A percentile compares a stretch with the other conserved stretches of the same genome.
Conservation (phyloP, 1,140 invertebrate genomes). For the Platyura marginata region DNA sequence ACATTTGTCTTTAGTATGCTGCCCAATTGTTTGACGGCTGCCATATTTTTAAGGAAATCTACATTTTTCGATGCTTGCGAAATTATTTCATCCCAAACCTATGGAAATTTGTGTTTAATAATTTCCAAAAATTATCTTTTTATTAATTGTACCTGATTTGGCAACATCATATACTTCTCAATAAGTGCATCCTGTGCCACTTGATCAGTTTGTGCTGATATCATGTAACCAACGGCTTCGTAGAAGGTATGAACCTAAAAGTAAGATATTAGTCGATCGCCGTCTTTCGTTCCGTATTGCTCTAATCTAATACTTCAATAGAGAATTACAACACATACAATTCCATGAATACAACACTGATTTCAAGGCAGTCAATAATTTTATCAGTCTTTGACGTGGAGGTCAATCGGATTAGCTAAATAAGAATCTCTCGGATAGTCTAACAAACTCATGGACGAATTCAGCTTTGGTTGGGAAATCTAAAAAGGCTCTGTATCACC, state of each 20-base stretch:
- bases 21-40: conserved; percentile 90
- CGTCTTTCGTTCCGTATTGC: background rate
- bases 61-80: conserved; percentile 93
- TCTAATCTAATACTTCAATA: too few relatives aligned
- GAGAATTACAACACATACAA: too few relatives aligned
- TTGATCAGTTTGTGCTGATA: conserved; percentile 83
- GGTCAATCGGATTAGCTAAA: too few relatives aligned
- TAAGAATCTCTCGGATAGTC: too few relatives aligned
- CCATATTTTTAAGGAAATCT: conserved; percentile 86
- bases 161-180: conserved; percentile 93
- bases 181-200: conserved; percentile 82
- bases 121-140: background rate
- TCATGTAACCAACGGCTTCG: conserved; percentile 99
- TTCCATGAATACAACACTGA: too few relatives aligned
- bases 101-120: background rate
- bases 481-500: too few relatives aligned
- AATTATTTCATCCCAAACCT: conserved; percentile 95
- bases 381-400: too few relatives aligned
- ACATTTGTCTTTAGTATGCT: conserved; percentile 99
- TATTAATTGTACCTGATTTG: conserved; percentile 79
- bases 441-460: too few relatives aligned
- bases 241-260: conserved; percentile 99
- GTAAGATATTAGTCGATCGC: background rate
- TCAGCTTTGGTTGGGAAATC: too few relatives aligned
- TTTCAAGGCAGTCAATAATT: too few relatives aligned